Percentiles rank a stretch among this genome's conserved stretches.
phyloP scores from a whole-genome alignment of 2,797 vertebrate species.

The Steatocranus sp. region DNA sequence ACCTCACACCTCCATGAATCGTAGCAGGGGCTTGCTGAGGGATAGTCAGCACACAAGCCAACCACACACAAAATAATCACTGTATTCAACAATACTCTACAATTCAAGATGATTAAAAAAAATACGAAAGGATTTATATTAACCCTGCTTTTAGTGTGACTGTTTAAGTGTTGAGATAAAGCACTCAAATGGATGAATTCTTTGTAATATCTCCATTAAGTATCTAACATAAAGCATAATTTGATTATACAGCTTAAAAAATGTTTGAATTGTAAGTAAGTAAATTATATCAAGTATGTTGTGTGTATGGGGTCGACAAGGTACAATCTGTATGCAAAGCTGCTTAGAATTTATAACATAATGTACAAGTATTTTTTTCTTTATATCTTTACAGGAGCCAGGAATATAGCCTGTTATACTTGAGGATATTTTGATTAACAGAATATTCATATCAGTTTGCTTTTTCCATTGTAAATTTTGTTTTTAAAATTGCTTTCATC shows the following conservation, averaged over 20 bases:
- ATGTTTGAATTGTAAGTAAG: not conserved
- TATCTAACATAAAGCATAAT: not conserved
- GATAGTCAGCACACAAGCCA: slow-evolving; percentile 13
- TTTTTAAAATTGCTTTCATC: not conserved
- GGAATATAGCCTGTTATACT: not conserved
- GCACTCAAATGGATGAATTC: not conserved
- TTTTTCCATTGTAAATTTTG: not conserved
- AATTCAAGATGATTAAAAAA: slow-evolving; percentile 9
- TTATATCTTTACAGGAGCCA: not conserved
- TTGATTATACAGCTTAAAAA: not conserved
- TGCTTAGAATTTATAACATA: not conserved
- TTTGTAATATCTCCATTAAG: not conserved
- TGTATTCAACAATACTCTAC: slow-evolving; percentile 21
- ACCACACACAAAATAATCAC: not conserved
- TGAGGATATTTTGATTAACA: not conserved
- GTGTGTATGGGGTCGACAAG: not conserved
- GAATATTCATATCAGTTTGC: not conserved
- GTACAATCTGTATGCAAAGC: not conserved
- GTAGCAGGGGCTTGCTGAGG: slow-evolving; percentile 8
- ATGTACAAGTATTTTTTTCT: not conserved
- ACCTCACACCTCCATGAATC: slow-evolving; percentile 26
- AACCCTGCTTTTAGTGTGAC: not conserved
- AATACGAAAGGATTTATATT: slow-evolving; percentile 20
- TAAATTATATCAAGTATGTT: not conserved
- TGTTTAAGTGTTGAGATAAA: not conserved